Percentiles rank a stretch among this genome's conserved stretches.
These are phyloP conservation scores for Bradypodion pumilum DNA, from an alignment of 2,797 vertebrate species.

Conservation along the genomic window DNA sequence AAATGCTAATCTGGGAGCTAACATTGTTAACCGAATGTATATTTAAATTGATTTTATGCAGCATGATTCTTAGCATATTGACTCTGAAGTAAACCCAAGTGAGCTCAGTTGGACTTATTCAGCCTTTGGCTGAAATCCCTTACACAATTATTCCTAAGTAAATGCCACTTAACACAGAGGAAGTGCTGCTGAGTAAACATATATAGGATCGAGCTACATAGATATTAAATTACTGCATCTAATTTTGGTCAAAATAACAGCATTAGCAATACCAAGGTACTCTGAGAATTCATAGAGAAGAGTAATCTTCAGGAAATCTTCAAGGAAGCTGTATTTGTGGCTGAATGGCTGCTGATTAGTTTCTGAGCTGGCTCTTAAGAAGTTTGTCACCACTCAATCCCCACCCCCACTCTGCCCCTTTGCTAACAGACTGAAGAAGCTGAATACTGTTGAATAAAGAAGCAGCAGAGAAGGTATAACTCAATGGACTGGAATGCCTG, in stretches of 20 bases:
- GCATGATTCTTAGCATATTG: conserved; percentile 5
- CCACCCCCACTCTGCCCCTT: no score
- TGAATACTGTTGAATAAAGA: no score
- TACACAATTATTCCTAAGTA: conserved; percentile 7
- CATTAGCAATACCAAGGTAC: conserved; percentile 42
- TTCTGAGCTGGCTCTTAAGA: background rate
- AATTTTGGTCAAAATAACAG: conserved; percentile 53
- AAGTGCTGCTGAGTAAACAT: background rate
- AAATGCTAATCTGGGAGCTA: conserved; percentile 27
- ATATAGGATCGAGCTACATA: background rate
- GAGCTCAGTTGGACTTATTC: conserved; percentile 5
- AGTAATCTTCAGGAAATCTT: conserved; percentile 45
- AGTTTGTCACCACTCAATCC: no score
- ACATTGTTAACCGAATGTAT: background rate
- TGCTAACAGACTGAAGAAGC: no score
- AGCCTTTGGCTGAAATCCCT: background rate
- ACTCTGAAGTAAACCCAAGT: conserved; percentile 5
- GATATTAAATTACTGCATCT: conserved; percentile 6
- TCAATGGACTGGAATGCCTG: no score
- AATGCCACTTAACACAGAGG: conserved; percentile 4
- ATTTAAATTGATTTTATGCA: conserved; percentile 40
- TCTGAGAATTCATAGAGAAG: conserved; percentile 34
- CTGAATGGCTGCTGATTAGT: background rate
- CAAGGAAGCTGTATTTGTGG: conserved; percentile 38
- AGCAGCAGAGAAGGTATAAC: no score